These are phyloP conservation scores for Orthosia gracilis DNA, from an alignment of 2,888 invertebrate species.

Conservation along the genomic window DNA sequence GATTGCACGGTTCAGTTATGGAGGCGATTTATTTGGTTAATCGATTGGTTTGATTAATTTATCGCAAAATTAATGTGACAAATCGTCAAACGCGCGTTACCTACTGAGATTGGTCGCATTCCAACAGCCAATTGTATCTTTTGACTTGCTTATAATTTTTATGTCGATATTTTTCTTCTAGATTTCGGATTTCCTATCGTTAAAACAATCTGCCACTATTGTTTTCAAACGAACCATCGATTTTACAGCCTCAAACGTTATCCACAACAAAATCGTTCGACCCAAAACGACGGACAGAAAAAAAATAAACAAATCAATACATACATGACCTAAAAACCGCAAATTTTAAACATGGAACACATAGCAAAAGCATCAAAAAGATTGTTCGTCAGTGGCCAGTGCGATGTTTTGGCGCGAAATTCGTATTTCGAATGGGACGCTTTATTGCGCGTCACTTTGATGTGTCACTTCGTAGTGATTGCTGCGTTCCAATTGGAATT, in stretches of 20 bases:
- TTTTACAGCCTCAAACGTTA: not conserved
- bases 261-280: slow-evolving; percentile 15
- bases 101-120: too few relatives aligned
- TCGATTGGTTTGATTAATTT: slow-evolving; percentile 37
- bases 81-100: too few relatives aligned
- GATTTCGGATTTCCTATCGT: not conserved
- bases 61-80: too few relatives aligned
- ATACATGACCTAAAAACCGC: slow-evolving; percentile 30
- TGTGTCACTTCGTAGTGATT: slow-evolving; percentile 76
- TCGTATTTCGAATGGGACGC: slow-evolving; percentile 72
- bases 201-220: not conserved
- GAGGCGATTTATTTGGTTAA: slow-evolving; percentile 52
- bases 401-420: slow-evolving; percentile 69
- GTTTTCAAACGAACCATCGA: not conserved
- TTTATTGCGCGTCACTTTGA: slow-evolving; percentile 81
- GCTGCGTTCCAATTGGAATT: slow-evolving; percentile 75
- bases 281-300: slow-evolving; percentile 1
- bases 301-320: slow-evolving; percentile 31
- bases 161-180: too few relatives aligned
- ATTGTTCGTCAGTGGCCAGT: slow-evolving; percentile 52
- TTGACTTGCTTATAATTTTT: too few relatives aligned
- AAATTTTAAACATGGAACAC: slow-evolving; percentile 57
- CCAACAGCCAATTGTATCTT: too few relatives aligned
- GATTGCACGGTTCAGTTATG: slow-evolving; percentile 47
- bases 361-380: slow-evolving; percentile 61